Percentiles rank a stretch among this genome's conserved stretches.
phyloP scores from a whole-genome alignment of 2,797 vertebrate species.

The Ceryle rudis region DNA sequence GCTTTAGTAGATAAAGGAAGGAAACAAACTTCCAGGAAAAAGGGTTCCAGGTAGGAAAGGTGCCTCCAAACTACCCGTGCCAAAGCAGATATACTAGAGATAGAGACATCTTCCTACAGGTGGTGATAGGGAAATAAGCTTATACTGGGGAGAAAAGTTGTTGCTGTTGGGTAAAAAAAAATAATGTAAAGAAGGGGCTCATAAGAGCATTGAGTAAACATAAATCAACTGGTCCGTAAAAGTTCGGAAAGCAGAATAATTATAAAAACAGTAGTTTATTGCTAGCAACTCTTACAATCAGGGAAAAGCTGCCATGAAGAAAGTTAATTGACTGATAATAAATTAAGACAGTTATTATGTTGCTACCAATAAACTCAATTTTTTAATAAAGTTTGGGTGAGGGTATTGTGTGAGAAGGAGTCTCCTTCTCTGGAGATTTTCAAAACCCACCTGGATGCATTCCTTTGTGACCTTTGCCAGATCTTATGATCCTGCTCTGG shows the following conservation, averaged over 20 bases:
- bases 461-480: no score
- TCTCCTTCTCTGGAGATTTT: no score
- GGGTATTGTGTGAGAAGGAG: no score
- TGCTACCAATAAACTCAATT: background rate
- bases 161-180: background rate
- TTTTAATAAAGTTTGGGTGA: background rate
- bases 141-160: background rate
- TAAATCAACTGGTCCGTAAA: background rate
- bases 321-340: background rate
- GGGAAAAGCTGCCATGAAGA: background rate
- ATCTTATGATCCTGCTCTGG: no score
- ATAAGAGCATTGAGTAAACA: background rate
- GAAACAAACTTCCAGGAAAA: constrained; percentile 18
- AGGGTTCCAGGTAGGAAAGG: background rate
- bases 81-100: background rate
- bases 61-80: background rate
- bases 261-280: background rate
- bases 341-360: background rate
- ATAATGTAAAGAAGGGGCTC: background rate
- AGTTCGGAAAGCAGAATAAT: background rate
- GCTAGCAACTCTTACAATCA: background rate
- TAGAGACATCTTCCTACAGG: background rate
- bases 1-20: background rate
- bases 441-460: no score
- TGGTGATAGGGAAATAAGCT: background rate